These are phyloP conservation scores for Heterotis niloticus DNA, from an alignment of 2,113 vertebrate genomes.

Conservation along the genomic window DNA sequence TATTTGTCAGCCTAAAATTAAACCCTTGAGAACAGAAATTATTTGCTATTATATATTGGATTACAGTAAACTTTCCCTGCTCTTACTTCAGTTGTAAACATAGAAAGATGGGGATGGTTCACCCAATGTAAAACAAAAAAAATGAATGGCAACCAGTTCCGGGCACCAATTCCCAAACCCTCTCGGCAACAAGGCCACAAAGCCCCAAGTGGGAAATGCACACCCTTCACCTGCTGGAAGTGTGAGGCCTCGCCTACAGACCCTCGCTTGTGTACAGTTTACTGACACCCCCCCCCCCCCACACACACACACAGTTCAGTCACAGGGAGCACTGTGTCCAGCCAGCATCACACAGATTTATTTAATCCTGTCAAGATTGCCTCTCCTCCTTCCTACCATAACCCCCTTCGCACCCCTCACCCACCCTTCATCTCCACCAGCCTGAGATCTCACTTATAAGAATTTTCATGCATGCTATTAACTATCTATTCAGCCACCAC, in stretches of 20 bases:
- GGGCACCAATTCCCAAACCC: not conserved
- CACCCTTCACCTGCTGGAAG: not conserved
- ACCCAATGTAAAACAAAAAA: too few relatives aligned
- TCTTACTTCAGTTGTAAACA: too few relatives aligned
- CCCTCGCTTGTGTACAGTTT: not conserved
- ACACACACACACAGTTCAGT: too few relatives aligned
- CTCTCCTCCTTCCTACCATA: not conserved
- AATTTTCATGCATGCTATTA: not conserved
- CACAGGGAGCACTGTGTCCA: not conserved
- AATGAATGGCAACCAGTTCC: not conserved
- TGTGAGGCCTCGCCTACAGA: not conserved
- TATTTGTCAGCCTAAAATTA: too few relatives aligned
- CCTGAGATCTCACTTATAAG: not conserved
- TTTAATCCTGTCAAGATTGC: not conserved
- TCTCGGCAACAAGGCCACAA: not conserved
- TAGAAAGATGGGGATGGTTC: too few relatives aligned
- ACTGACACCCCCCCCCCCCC: not conserved
- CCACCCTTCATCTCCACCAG: not conserved
- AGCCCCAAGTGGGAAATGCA: not conserved
- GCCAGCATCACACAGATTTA: not conserved
- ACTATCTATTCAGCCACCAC: not conserved
- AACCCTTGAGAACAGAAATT: too few relatives aligned
- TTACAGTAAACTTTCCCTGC: too few relatives aligned
- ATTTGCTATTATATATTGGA: too few relatives aligned
- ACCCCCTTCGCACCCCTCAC: too few relatives aligned